Conservation (phyloP, 2,113 vertebrate genomes). For the Upupa epops region DNA sequence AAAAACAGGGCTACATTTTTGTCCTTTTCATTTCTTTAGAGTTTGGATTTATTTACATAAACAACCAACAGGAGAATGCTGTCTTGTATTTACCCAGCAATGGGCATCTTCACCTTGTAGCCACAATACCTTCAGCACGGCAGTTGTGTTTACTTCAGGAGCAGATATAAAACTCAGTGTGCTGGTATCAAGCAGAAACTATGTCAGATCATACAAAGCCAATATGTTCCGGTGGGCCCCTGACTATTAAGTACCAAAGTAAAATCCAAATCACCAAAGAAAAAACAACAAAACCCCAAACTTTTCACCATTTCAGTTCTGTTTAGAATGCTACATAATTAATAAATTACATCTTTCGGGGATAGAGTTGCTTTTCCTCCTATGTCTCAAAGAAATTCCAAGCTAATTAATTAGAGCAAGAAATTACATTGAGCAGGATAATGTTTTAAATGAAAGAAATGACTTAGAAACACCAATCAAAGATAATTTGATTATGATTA, state of each 20-base stretch:
- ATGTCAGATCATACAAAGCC: conserved; percentile 46
- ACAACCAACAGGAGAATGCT: conserved; percentile 52
- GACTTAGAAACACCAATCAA: conserved; percentile 68
- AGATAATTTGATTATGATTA: conserved; percentile 65
- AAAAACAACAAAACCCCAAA: not conserved
- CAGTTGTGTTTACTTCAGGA: conserved; percentile 47
- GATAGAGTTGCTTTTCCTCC: conserved; percentile 13
- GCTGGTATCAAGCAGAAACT: conserved; percentile 53
- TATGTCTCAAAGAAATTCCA: conserved; percentile 60
- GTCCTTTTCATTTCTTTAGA: conserved; percentile 15
- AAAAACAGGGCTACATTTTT: conserved; percentile 10
- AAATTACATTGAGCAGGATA: conserved; percentile 64
- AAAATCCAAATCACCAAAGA: not conserved
- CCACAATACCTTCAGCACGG: conserved; percentile 47
- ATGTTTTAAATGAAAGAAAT: conserved; percentile 60
- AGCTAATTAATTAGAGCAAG: conserved; percentile 66
- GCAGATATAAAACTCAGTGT: conserved; percentile 63
- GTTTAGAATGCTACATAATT: conserved; percentile 32
- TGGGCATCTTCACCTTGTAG: conserved; percentile 56
- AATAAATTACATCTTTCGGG: conserved; percentile 57
- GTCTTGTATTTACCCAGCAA: conserved; percentile 45
- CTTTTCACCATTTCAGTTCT: conserved; percentile 43
- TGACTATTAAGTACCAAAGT: conserved; percentile 17
- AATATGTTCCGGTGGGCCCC: conserved; percentile 21
- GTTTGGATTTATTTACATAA: conserved; percentile 52